Percentiles rank a stretch among this genome's conserved stretches.
These are phyloP conservation scores for Acrobasis repandana DNA, from an alignment of 2,888 invertebrate species.

Conservation along the genomic window DNA sequence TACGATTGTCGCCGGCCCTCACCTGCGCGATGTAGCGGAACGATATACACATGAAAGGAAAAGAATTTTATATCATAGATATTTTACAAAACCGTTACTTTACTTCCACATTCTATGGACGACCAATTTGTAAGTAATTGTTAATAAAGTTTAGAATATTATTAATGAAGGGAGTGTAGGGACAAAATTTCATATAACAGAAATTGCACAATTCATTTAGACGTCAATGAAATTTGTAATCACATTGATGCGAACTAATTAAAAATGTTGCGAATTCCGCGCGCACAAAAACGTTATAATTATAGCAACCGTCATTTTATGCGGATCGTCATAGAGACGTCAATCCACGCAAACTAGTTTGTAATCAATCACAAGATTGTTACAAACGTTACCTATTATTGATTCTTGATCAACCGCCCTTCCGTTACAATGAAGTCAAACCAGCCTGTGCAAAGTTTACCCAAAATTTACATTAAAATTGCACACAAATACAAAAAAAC, in stretches of 20 bases:
- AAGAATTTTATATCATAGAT: slow-evolving; percentile 48
- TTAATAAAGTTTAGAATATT: slow-evolving; percentile 7
- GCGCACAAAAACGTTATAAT: slow-evolving; percentile 50
- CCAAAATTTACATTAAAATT: slow-evolving; percentile 79
- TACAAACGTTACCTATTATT: slow-evolving; percentile 58
- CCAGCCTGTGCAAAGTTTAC: slow-evolving; percentile 72
- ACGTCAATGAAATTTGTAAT: slow-evolving; percentile 23
- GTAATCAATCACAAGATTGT: slow-evolving; percentile 82
- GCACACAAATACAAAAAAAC: slow-evolving; percentile 72
- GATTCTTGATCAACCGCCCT: slow-evolving; percentile 74
- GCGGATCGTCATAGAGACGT: slow-evolving; percentile 51
- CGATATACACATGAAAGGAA: slow-evolving; percentile 42
- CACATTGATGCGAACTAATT: slow-evolving; percentile 25
- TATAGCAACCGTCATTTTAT: slow-evolving; percentile 42
- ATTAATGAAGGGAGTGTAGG: slow-evolving; percentile 11
- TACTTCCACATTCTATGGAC: neutral
- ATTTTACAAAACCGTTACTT: slow-evolving; percentile 7
- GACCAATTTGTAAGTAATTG: slow-evolving; percentile 2
- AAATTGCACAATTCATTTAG: slow-evolving; percentile 28
- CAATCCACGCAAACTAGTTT: slow-evolving; percentile 76
- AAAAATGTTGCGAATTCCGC: slow-evolving; percentile 36
- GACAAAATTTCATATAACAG: neutral
- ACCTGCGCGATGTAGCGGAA: slow-evolving; percentile 71
- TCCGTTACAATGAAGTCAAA: slow-evolving; percentile 61
- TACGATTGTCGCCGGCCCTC: slow-evolving; percentile 66